Conservation (phyloP, 2,888 invertebrate genomes). For the Thera britannica region DNA sequence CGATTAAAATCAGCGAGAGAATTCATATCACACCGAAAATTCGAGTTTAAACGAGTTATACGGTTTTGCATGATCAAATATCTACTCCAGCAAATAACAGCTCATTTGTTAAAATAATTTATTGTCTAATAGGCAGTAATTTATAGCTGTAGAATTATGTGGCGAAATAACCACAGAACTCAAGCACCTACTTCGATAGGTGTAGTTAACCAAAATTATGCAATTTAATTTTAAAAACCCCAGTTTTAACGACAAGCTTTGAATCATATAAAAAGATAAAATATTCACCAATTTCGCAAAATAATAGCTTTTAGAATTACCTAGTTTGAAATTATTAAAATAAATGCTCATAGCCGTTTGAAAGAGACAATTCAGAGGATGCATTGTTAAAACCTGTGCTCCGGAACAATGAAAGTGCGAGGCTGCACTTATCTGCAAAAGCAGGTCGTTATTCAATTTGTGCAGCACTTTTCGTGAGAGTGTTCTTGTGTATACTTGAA, state of each 20-base stretch:
- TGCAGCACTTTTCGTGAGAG: background rate
- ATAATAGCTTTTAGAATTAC: background rate
- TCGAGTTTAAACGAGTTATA: too few relatives aligned
- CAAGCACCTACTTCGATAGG: background rate
- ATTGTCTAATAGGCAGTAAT: too few relatives aligned
- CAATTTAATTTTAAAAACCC: background rate
- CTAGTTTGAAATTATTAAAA: background rate
- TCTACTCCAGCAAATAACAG: too few relatives aligned
- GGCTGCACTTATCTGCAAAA: background rate
- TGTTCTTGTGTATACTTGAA: background rate
- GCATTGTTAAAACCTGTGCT: background rate
- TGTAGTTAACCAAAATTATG: background rate
- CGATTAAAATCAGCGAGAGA: too few relatives aligned
- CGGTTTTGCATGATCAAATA: too few relatives aligned
- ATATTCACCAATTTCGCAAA: background rate
- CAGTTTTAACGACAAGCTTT: background rate
- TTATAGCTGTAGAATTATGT: too few relatives aligned
- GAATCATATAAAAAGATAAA: background rate
- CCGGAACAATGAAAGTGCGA: background rate
- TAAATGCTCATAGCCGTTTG: background rate
- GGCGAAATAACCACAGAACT: too few relatives aligned
- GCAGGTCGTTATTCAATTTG: slow-evolving; percentile 4
- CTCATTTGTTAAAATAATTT: too few relatives aligned
- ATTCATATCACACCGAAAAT: too few relatives aligned
- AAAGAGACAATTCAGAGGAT: background rate